Conservation (phyloP, 2,797 vertebrate genomes). For the Pteropus rufus region DNA sequence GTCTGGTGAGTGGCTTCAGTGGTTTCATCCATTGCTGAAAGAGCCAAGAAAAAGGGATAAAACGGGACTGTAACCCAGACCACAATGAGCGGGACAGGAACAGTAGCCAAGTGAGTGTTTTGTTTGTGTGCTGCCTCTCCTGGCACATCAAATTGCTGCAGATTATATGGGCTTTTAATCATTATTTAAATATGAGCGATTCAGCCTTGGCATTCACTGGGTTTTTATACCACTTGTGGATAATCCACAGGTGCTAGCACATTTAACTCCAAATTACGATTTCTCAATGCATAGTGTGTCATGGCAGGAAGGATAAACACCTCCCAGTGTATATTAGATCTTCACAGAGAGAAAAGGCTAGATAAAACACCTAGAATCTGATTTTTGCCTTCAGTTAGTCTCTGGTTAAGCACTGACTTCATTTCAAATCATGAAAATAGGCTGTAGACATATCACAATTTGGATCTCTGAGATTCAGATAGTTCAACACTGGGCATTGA, state of each 20-base stretch:
- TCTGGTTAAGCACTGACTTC: not conserved
- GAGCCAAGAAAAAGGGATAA: constrained; percentile 48
- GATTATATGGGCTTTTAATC: not conserved
- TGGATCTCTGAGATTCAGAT: not conserved
- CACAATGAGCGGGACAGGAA: not conserved
- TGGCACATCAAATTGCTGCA: not conserved
- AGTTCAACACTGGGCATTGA: not conserved
- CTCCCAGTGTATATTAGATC: not conserved
- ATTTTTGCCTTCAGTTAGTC: not conserved
- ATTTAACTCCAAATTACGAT: not conserved
- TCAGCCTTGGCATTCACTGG: not conserved
- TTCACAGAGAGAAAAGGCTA: not conserved
- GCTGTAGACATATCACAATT: not conserved
- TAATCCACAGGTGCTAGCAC: not conserved
- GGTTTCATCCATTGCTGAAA: constrained; percentile 55
- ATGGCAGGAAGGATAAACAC: not conserved
- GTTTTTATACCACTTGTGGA: not conserved
- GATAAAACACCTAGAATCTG: not conserved
- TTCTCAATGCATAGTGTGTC: not conserved
- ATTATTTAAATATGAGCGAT: not conserved
- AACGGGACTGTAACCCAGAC: not conserved
- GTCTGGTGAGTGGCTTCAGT: constrained; percentile 52
- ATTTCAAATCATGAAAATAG: constrained; percentile 17
- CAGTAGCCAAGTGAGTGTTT: not conserved
- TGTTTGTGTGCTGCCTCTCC: constrained; percentile 20